A percentile compares a stretch with the other conserved stretches of the same genome.
Conservation (phyloP, 2,888 invertebrate species). For the Drosophila diplacantha region DNA sequence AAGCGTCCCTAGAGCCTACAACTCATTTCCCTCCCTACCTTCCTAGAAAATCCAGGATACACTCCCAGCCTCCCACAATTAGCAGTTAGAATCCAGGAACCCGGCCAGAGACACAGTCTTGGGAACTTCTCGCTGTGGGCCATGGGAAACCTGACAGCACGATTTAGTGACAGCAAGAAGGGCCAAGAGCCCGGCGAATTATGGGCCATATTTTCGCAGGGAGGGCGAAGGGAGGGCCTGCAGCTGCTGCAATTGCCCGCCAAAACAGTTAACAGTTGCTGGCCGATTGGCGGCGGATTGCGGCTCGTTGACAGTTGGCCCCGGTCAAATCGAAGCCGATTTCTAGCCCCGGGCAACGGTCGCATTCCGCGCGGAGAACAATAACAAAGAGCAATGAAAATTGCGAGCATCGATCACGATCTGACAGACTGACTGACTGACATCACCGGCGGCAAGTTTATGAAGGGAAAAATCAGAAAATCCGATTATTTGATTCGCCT, state of each 20-base stretch:
- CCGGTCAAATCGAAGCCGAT: conserved; percentile 50
- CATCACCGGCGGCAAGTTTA: conserved; percentile 60
- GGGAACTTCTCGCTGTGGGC: conserved; percentile 22
- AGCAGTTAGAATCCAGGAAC: conserved; percentile 23
- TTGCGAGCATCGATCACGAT: conserved; percentile 65
- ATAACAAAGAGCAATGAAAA: conserved; percentile 33
- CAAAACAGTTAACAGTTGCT: conserved; percentile 22
- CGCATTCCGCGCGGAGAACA: conserved; percentile 61
- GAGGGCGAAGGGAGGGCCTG: conserved; percentile 6
- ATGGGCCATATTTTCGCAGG: conserved; percentile 31
- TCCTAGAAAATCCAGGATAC: background rate
- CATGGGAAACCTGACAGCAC: conserved; percentile 35
- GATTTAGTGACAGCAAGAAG: conserved; percentile 36
- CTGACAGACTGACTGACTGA: conserved; percentile 41
- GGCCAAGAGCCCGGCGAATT: conserved; percentile 32
- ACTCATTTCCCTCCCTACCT: too few species aligned
- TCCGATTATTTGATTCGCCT: conserved; percentile 13
- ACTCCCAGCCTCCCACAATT: background rate
- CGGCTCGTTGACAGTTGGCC: conserved; percentile 62
- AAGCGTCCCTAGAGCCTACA: background rate
- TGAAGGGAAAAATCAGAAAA: conserved; percentile 35
- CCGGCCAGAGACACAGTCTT: conserved; percentile 18
- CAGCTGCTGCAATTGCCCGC: conserved; percentile 46
- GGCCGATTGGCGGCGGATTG: conserved; percentile 25
- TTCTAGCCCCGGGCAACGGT: conserved; percentile 65